Evolutionary conservation across 2,888 invertebrate genomes (phyloP), one percentile per base, ranked within the genome.

Genomic region (Xestia ashworthii): DNA sequence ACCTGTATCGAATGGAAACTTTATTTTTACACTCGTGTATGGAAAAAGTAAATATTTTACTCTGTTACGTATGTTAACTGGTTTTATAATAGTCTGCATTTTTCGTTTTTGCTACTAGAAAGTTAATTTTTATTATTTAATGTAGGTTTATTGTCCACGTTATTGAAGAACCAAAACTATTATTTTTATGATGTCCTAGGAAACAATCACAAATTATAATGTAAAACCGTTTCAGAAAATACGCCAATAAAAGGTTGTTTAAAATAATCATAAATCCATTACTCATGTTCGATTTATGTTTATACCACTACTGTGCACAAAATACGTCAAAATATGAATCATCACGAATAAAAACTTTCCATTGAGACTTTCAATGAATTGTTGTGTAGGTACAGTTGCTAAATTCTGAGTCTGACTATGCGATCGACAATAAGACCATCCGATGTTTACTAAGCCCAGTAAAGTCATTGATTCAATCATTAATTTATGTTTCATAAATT

Each of bases 1-100:
- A 70, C 76, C 32, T n/a, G 84, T 78, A 73, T 84, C 25, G 38
- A 75, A 71, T 71, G 6, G 71, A 69, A 82, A 76, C 85, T 71
- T 62, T 55, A 58, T 72, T 82, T 71, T 53, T 46, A 64, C 55
- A 60, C 67, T 25, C 53, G 32, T 58, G 16, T 48, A 65, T 46
- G 55, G 22, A 84, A 68, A 58, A 82, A 85, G 55, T 55, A 66
- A 60, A 60, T 64, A 67, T 69, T 50, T 71, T 14, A 65, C 41
- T 72, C 32, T 58, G 58, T 83, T 80, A 72, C 68, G 72, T 72
- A 1, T 46, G 14, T 50, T 60, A 12, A 60, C 32, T 32, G 22
- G 19, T 78, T 55, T 50, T 76, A 48, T 16, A 5, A 38, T 22
- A 41, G 16, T 38, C 22, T 6, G 11, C 22, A 32, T 38, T 79